These are phyloP conservation scores for Pedicia rivosa DNA, from an alignment of 2,888 invertebrate genomes.

Conservation along the genomic window DNA sequence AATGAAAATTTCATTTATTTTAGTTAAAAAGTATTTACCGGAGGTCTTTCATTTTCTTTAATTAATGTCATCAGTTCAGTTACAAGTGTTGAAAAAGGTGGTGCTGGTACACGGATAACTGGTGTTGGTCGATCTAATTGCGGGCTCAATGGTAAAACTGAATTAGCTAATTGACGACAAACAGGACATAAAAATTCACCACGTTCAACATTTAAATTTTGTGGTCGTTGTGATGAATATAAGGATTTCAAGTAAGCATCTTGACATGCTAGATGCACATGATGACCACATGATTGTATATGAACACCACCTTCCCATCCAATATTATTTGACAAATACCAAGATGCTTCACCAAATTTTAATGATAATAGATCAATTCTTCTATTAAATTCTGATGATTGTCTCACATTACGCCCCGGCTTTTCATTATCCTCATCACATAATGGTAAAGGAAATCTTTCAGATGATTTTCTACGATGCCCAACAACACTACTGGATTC, in stretches of 20 bases:
- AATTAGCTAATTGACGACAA: conserved; percentile 82
- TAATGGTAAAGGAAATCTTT: conserved; percentile 37
- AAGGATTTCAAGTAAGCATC: conserved; percentile 80
- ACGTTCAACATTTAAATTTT: conserved; percentile 52
- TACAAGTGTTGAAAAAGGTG: conserved; percentile 27
- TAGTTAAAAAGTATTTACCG: conserved; percentile 32
- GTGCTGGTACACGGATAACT: conserved; percentile 39
- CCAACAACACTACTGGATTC: conserved; percentile 78
- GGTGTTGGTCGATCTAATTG: conserved; percentile 49
- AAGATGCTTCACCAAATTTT: conserved; percentile 66
- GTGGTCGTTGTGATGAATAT: conserved; percentile 57
- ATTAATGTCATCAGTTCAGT: conserved; percentile 40
- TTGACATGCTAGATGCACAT: conserved; percentile 88
- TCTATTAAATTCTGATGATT: conserved; percentile 60
- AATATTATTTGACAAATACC: conserved; percentile 62
- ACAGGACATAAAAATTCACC: conserved; percentile 92
- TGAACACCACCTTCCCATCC: conserved; percentile 87
- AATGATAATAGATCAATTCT: conserved; percentile 57
- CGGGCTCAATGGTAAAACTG: conserved; percentile 71
- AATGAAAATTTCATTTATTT: too few species aligned
- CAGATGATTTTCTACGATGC: conserved; percentile 38
- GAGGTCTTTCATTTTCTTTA: conserved; percentile 47
- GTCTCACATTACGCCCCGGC: conserved; percentile 42
- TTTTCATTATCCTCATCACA: conserved; percentile 44
- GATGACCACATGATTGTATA: conserved; percentile 93